These are phyloP conservation scores for Tryphoninae sp. DNA, from an alignment of 2,888 invertebrate species.

Conservation along the genomic window DNA sequence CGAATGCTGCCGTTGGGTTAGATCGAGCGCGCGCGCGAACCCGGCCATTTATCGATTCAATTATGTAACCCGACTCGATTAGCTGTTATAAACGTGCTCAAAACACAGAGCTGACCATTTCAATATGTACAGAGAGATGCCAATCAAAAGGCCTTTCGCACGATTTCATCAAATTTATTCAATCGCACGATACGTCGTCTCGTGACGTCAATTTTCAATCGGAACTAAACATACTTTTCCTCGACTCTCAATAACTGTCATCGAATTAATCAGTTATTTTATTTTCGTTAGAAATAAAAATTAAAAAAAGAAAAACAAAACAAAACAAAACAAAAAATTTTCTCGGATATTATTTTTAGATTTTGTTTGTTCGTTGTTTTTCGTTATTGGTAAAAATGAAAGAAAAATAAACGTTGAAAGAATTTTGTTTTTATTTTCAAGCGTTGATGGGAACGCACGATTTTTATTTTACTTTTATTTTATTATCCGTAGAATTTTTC, in stretches of 20 bases:
- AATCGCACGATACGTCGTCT: neutral
- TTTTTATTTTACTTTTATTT: neutral
- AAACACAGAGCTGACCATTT: conserved; percentile 51
- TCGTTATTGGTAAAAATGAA: neutral
- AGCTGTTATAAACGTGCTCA: conserved; percentile 63
- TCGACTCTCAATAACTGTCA: neutral
- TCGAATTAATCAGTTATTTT: neutral
- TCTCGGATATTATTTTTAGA: neutral
- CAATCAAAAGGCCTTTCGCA: conserved; percentile 38
- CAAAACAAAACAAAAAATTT: too few relatives aligned
- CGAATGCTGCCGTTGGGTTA: conserved; percentile 4
- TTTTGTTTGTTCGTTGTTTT: neutral
- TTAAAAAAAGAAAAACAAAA: neutral
- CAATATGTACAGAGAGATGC: conserved; percentile 20
- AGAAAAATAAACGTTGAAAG: neutral
- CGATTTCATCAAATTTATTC: conserved; percentile 37
- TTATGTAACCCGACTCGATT: conserved; percentile 74
- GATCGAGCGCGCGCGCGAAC: conserved; percentile 60
- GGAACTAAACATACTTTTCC: neutral
- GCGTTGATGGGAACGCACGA: neutral
- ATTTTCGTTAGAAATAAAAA: neutral
- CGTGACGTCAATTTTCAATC: neutral
- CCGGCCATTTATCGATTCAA: conserved; percentile 75
- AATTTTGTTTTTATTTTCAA: neutral
- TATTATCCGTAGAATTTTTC: conserved; percentile 31